A percentile compares a stretch with the other conserved stretches of the same genome.
Evolutionary conservation across 2,113 vertebrate genomes (phyloP).

Genomic region (Eolophus roseicapilla): DNA sequence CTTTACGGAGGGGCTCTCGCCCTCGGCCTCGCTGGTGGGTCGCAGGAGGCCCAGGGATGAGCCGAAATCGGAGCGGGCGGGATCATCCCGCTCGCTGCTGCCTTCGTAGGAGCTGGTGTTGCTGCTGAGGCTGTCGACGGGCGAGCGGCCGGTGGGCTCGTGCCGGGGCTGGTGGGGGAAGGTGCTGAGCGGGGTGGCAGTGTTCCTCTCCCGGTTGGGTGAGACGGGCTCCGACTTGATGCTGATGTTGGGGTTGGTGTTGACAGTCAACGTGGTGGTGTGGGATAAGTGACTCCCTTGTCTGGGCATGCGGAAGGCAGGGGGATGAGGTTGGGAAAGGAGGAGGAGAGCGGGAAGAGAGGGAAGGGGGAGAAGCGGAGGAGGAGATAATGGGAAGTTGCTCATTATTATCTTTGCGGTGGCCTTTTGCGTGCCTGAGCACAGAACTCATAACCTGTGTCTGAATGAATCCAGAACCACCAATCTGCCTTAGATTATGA

Average conservation of each 20-base stretch:
- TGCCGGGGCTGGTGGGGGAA: slow-evolving; percentile 81
- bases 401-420: neutral
- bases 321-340: neutral
- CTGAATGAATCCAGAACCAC: neutral
- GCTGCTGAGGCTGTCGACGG: slow-evolving; percentile 92
- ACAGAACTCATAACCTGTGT: neutral
- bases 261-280: slow-evolving; percentile 90
- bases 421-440: neutral
- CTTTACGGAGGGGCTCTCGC: slow-evolving; percentile 86
- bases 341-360: neutral
- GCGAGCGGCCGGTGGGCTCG: slow-evolving; percentile 84
- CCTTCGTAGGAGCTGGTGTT: slow-evolving; percentile 91
- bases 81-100: slow-evolving; percentile 89
- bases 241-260: slow-evolving; percentile 89
- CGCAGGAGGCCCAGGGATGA: slow-evolving; percentile 84
- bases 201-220: slow-evolving; percentile 87
- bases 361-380: neutral
- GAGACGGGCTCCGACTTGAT: slow-evolving; percentile 97
- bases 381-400: neutral
- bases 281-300: slow-evolving; percentile 88
- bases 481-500: neutral
- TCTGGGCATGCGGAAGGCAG: slow-evolving; percentile 65
- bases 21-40: slow-evolving; percentile 80
- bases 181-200: slow-evolving; percentile 82
- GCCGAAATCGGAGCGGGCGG: slow-evolving; percentile 78